Evolutionary conservation across 2,888 invertebrate species (phyloP).

Genomic region (Euproctis similis): DNA sequence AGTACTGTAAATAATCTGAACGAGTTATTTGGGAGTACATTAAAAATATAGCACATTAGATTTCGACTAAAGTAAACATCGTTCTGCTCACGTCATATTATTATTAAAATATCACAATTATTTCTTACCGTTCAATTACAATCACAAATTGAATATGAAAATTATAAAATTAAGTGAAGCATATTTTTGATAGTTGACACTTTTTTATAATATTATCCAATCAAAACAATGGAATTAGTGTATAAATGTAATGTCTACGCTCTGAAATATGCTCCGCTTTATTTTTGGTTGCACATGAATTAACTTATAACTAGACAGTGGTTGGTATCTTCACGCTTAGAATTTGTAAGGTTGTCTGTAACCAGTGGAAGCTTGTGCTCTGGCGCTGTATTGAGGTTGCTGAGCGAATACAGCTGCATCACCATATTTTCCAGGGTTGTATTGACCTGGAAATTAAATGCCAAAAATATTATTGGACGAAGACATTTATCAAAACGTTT

Average conservation of each 20-base stretch:
- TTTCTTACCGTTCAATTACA: slow-evolving; percentile 9
- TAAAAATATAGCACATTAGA: neutral
- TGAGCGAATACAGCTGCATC: slow-evolving; percentile 29
- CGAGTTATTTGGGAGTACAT: neutral
- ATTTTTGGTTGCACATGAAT: slow-evolving; percentile 13
- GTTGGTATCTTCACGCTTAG: slow-evolving; percentile 29
- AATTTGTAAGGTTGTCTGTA: slow-evolving; percentile 63
- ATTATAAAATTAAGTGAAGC: slow-evolving; percentile 12
- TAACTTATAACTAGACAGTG: slow-evolving; percentile 18
- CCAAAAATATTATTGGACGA: too few relatives aligned
- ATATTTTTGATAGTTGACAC: slow-evolving; percentile 3
- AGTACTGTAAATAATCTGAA: too few relatives aligned
- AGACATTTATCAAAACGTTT: too few relatives aligned
- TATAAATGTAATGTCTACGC: slow-evolving; percentile 10
- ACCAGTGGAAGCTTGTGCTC: slow-evolving; percentile 46
- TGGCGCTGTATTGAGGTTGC: slow-evolving; percentile 41
- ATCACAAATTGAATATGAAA: slow-evolving; percentile 16
- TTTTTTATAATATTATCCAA: slow-evolving; percentile 12
- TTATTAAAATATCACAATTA: slow-evolving; percentile 19
- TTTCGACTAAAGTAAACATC: neutral
- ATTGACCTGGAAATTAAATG: slow-evolving; percentile 51
- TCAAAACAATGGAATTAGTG: slow-evolving; percentile 5
- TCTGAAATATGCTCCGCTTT: slow-evolving; percentile 21
- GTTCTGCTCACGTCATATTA: slow-evolving; percentile 5
- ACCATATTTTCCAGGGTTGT: slow-evolving; percentile 63